Base-by-base conservation (phyloP, 2,888 invertebrate genomes). In the Leucophora obtusa region DNA sequence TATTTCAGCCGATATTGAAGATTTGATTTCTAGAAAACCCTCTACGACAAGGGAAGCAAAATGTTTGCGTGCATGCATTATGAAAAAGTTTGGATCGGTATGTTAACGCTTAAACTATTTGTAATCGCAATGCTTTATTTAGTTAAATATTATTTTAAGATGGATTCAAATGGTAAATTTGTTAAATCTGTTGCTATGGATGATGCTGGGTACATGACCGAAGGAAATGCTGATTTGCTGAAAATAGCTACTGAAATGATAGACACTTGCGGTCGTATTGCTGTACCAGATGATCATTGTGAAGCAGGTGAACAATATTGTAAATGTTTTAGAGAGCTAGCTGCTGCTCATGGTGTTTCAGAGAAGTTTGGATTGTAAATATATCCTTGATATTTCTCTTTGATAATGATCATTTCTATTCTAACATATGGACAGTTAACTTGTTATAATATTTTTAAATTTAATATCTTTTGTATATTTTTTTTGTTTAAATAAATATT, bases 301-400 rank as follows among this genome's bases (percentile, higher is more conserved):
- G 89, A 88, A 53, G 88, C 89, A 1, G 87, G 88, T 24, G 88
- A 85, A 47, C 60, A 69, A 1, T 88, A 87, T 58, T 72, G 85
- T n/a, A 58, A 63, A 28, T 89, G 88, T 66, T 85, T 89, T 43
- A 82, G 77, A 35, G 28, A 75, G 1, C 84, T 87, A 69, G 85
- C 84, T 11, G 7, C 15, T 0, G 84, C 85, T 7, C 86, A 68
- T 65, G 87, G 87, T 4, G n/a, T n/a, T n/a, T n/a, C 73, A 0
- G 71, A 80, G 9, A 5, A 68, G 24, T 59, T 79, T 8, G 50
- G 56, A n/a, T n/a, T n/a, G n/a, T 74, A 71, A 74, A n/a, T 14
- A 4, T 35, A 7, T 35, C 21, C 21, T 21, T 21, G 21, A 21
- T 21, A n/a, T 6, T 28, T 7, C 28, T 28, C 5, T 28, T 28